Evolutionary conservation across 2,888 invertebrate species (phyloP).

Genomic region (Rosalia funebris): DNA sequence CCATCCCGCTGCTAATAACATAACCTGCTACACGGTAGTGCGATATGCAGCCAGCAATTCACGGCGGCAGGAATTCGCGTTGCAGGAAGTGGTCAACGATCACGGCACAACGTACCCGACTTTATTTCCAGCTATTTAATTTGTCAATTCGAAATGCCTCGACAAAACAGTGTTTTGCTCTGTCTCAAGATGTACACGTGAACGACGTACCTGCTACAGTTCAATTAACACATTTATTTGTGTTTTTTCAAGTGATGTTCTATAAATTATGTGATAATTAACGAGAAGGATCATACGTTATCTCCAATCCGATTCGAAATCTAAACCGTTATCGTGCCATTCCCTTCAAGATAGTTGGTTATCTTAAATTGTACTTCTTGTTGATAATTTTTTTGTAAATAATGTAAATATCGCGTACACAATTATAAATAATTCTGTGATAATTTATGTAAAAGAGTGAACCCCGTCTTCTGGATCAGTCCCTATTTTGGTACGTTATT

Average conservation of each 20-base stretch:
- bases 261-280: slow-evolving; percentile 10
- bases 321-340: not conserved
- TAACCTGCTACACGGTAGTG: no score
- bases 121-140: slow-evolving; percentile 1
- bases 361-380: slow-evolving; percentile 2
- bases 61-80: not conserved
- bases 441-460: not conserved
- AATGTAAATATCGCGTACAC: no score
- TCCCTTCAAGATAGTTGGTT: slow-evolving; percentile 2
- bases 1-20: no score
- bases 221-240: slow-evolving; percentile 31
- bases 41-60: no score
- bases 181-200: slow-evolving; percentile 35
- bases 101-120: not conserved
- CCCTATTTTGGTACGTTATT: slow-evolving; percentile 11
- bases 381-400: slow-evolving; percentile 5
- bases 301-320: not conserved
- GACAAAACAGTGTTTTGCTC: slow-evolving; percentile 36
- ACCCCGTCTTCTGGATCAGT: not conserved
- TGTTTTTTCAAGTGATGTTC: slow-evolving; percentile 19
- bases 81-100: not conserved
- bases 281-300: not conserved
- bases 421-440: not conserved
- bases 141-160: slow-evolving; percentile 29
- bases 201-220: slow-evolving; percentile 24